These are phyloP conservation scores for Saturnia japonica DNA, from an alignment of 2,888 invertebrate genomes.

Conservation along the genomic window DNA sequence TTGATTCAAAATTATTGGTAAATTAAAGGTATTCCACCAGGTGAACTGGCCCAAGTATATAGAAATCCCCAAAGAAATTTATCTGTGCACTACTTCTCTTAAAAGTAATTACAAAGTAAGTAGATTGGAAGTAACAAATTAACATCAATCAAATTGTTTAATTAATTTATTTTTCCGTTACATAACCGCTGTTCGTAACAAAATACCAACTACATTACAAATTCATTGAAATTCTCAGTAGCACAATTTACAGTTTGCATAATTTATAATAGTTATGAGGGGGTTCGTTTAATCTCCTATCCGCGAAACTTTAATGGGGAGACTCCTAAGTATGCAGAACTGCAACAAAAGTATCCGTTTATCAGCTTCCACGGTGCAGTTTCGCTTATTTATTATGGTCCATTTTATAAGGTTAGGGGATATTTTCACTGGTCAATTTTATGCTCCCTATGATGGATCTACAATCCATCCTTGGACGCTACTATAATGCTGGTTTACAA, in stretches of 20 bases:
- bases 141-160: too few relatives aligned
- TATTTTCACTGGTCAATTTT: not conserved
- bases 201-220: conserved; percentile 4
- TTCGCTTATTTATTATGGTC: not conserved
- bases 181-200: not conserved
- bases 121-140: too few relatives aligned
- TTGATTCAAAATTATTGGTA: too few relatives aligned
- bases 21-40: too few relatives aligned
- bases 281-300: conserved; percentile 3
- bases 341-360: conserved; percentile 13
- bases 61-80: too few relatives aligned
- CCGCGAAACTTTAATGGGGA: conserved; percentile 13
- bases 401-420: not conserved
- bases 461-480: too few relatives aligned
- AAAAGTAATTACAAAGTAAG: too few relatives aligned
- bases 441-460: too few relatives aligned
- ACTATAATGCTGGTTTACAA: too few relatives aligned
- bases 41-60: too few relatives aligned
- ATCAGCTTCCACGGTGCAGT: conserved; percentile 5
- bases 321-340: conserved; percentile 12
- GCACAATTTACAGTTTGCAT: conserved; percentile 4
- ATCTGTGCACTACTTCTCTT: too few relatives aligned
- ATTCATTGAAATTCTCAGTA: not conserved
- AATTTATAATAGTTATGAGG: conserved; percentile 6
- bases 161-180: not conserved